Percentiles rank a stretch among this genome's conserved stretches.
Evolutionary conservation across 2,888 invertebrate genomes (phyloP).

Genomic region (Crematogaster levior): DNA sequence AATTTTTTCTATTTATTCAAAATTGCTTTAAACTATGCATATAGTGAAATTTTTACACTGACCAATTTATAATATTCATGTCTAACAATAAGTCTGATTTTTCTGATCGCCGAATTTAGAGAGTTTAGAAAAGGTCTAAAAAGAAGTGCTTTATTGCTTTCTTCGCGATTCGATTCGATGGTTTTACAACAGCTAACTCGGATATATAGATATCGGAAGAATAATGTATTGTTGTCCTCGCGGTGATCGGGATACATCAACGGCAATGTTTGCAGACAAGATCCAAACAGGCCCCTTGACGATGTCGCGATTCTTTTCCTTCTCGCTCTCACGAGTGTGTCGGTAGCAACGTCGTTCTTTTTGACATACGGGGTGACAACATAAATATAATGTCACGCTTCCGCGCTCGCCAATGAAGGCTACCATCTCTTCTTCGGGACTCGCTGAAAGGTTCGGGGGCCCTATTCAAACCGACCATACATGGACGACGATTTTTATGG

Average conservation of each 20-base stretch:
- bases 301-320: constrained; percentile 58
- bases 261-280: constrained; percentile 81
- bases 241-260: constrained; percentile 69
- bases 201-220: constrained; percentile 76
- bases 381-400: constrained; percentile 85
- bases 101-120: neutral
- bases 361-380: constrained; percentile 83
- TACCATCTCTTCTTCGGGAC: constrained; percentile 53
- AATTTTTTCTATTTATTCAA: neutral
- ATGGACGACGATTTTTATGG: constrained; percentile 77
- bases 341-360: constrained; percentile 73
- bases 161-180: constrained; percentile 80
- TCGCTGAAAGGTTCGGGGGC: constrained; percentile 59
- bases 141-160: constrained; percentile 63
- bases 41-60: neutral
- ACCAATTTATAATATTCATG: neutral
- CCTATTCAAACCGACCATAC: constrained; percentile 67
- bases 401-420: constrained; percentile 81
- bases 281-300: constrained; percentile 76
- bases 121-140: neutral
- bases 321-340: constrained; percentile 64
- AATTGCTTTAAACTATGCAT: neutral
- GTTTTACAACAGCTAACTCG: constrained; percentile 76
- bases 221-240: constrained; percentile 71
- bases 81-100: neutral